Base-by-base conservation (phyloP, 2,113 vertebrate species). In the Tympanuchus pallidicinctus region DNA sequence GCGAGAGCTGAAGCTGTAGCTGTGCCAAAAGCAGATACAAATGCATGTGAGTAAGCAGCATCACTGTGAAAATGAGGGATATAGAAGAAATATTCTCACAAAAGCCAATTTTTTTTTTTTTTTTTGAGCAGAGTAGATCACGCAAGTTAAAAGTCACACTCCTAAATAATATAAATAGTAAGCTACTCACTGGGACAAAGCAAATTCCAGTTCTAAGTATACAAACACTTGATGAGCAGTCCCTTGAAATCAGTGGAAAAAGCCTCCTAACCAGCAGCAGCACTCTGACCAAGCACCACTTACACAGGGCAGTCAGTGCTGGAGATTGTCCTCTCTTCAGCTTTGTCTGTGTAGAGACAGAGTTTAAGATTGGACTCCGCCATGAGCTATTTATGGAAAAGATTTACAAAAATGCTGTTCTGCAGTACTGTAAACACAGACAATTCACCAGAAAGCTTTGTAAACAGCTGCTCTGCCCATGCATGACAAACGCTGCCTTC, bases 401-500 rank as follows among this genome's bases (percentile, higher is more conserved):
- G 25, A 36, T 72, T 66, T 65, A 10, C 52, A 69, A 25, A 92
- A 87, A 36, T 28, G 61, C 52, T 2, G 1, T 32, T 90, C 60
- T 60, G 38, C 63, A 66, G 71, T 56, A 56, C 43, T 47, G 56
- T 27, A 74, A 79, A 76, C 84, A 56, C 0, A 5, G 74, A 50
- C 81, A 92, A 87, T 73, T 84, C 85, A 80, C 88, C 47, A 32
- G 15, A 87, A 84, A 84, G 91, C 88, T 89, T 48, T 80, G 57
- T 47, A 93, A 30, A 83, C 54, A 66, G 66, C 71, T 84, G 90
- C 13, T 65, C 48, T 90, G 80, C 88, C 43, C 57, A 73, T 70
- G 38, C 20, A 93, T 86, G 86, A 86, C 85, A 89, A 90, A 91
- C 38, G 32, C 60, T 90, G 38, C 77, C 86, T 78, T 70, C 91